Evolutionary conservation across 2,888 invertebrate species (phyloP).

Genomic region (Nasonia oneida): DNA sequence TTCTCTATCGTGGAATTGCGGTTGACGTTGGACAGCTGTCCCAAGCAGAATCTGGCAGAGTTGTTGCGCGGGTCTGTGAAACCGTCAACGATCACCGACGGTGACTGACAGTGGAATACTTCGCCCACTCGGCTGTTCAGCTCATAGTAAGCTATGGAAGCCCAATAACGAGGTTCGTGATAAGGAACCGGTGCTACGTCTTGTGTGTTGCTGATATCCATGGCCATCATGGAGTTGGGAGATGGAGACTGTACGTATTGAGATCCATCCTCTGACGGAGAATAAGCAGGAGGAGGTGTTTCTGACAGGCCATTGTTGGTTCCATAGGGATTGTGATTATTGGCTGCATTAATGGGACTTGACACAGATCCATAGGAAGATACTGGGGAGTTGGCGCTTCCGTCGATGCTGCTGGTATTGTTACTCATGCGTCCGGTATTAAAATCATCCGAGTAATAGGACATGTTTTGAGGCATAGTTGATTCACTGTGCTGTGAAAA

Average conservation of each 20-base stretch:
- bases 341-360: constrained; percentile 82
- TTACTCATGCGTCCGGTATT: constrained; percentile 78
- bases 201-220: constrained; percentile 81
- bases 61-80: constrained; percentile 99
- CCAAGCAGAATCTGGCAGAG: constrained; percentile 97
- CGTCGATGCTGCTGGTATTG: constrained; percentile 34
- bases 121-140: constrained; percentile 98
- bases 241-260: constrained; percentile 81
- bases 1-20: constrained; percentile 99
- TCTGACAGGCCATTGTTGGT: constrained; percentile 84
- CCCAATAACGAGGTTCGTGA: constrained; percentile 98
- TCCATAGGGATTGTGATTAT: constrained; percentile 87
- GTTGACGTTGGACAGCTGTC: constrained; percentile 98
- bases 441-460: constrained; percentile 91
- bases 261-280: constrained; percentile 91
- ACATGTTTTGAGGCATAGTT: constrained; percentile 96
- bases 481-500: constrained; percentile 92
- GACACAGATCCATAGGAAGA: constrained; percentile 81
- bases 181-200: constrained; percentile 94
- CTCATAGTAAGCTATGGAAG: constrained; percentile 99
- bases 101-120: constrained; percentile 95
- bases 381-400: constrained; percentile 82
- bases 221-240: constrained; percentile 75
- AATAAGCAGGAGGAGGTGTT: constrained; percentile 97
- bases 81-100: constrained; percentile 97